phyloP scores from a whole-genome alignment of 2,797 vertebrate species.

The Antennarius maculatus region DNA sequence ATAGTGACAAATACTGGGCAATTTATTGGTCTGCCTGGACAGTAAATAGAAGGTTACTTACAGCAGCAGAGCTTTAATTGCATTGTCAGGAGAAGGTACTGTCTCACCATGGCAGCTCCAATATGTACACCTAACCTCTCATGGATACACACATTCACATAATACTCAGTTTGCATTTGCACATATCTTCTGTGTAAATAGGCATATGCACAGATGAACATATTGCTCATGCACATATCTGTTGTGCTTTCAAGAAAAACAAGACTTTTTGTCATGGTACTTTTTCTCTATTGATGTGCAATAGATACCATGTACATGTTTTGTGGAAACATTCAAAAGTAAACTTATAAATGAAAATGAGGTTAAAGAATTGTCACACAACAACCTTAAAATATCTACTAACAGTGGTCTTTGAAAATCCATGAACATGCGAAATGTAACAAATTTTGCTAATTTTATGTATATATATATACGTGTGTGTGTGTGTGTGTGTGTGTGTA shows the following conservation, averaged over 20 bases:
- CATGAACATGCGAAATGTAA: background rate
- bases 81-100: conserved; percentile 75
- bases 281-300: conserved; percentile 38
- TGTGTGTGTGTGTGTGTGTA: no score
- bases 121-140: conserved; percentile 56
- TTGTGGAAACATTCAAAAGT: no score
- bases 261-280: conserved; percentile 56
- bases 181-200: conserved; percentile 27
- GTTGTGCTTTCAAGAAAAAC: conserved; percentile 40
- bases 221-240: conserved; percentile 2
- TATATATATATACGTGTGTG: no score
- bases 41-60: conserved; percentile 81
- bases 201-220: conserved; percentile 7
- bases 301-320: no score
- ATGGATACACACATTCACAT: conserved; percentile 38
- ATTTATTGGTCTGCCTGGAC: conserved; percentile 82
- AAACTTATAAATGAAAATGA: no score
- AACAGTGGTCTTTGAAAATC: background rate
- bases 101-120: conserved; percentile 61
- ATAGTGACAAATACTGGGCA: conserved; percentile 80
- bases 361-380: background rate
- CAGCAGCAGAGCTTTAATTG: conserved; percentile 79
- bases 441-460: no score
- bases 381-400: background rate
- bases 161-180: conserved; percentile 32